phyloP scores from a whole-genome alignment of 2,797 vertebrate genomes.

The Dicrostonyx torquatus region DNA sequence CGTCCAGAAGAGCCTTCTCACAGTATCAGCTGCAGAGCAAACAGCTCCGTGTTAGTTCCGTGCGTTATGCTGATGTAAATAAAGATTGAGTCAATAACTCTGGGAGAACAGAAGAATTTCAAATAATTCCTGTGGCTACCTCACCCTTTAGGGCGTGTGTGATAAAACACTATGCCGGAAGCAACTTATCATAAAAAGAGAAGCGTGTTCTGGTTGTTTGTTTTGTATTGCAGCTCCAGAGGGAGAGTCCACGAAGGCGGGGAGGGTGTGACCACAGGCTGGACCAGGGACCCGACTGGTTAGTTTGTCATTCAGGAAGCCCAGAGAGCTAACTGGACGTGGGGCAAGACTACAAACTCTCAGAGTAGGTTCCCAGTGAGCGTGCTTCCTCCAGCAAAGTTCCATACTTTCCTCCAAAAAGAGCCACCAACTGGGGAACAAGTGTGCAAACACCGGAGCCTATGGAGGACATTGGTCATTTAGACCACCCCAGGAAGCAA shows the following conservation, averaged over 20 bases:
- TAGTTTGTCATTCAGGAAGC: background rate
- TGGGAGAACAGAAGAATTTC: background rate
- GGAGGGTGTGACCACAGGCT: background rate
- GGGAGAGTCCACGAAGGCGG: background rate
- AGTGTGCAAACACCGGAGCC: background rate
- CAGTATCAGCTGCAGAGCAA: background rate
- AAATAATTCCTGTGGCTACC: background rate
- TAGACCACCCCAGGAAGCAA: background rate
- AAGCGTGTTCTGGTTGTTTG: background rate
- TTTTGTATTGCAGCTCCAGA: background rate
- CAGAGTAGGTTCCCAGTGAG: background rate
- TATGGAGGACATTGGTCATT: too few species aligned
- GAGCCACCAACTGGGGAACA: background rate
- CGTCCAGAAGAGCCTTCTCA: background rate
- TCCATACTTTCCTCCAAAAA: background rate
- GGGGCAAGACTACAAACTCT: background rate
- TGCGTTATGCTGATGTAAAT: background rate
- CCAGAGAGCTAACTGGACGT: background rate
- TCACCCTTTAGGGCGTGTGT: background rate
- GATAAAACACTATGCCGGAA: background rate
- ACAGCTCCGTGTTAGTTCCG: background rate
- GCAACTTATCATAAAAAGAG: background rate
- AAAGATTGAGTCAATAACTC: background rate
- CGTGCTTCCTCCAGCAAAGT: background rate
- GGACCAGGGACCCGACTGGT: background rate